Conservation (phyloP, 2,113 vertebrate species). For the Cepphus grylle region DNA sequence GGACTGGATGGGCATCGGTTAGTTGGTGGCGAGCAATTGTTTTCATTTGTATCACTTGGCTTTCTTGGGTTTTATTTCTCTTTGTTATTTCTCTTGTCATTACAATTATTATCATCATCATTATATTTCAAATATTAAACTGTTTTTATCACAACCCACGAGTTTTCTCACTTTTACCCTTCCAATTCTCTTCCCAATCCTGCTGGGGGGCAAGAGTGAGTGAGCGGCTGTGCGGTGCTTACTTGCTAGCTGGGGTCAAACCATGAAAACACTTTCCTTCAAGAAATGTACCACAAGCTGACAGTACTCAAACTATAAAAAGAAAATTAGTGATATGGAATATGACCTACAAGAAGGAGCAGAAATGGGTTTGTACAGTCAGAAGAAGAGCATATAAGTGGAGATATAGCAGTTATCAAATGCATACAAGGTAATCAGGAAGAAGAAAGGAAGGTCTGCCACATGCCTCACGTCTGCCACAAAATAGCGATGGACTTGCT, state of each 20-base stretch:
- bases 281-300: neutral
- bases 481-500: neutral
- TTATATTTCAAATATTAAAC: neutral
- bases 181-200: neutral
- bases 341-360: neutral
- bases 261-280: neutral
- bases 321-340: neutral
- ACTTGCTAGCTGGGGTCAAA: neutral
- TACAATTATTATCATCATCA: neutral
- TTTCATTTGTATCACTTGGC: neutral
- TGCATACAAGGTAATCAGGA: neutral
- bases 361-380: neutral
- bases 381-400: neutral
- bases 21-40: neutral
- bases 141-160: neutral
- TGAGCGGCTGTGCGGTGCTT: neutral
- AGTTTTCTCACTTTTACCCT: neutral
- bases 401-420: neutral
- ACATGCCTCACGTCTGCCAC: neutral
- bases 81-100: neutral
- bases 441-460: neutral
- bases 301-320: neutral
- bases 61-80: neutral
- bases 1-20: neutral
- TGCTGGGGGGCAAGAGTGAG: too few relatives aligned